Base-by-base conservation (phyloP, 2,113 vertebrate species). In the Rattus rattus region DNA sequence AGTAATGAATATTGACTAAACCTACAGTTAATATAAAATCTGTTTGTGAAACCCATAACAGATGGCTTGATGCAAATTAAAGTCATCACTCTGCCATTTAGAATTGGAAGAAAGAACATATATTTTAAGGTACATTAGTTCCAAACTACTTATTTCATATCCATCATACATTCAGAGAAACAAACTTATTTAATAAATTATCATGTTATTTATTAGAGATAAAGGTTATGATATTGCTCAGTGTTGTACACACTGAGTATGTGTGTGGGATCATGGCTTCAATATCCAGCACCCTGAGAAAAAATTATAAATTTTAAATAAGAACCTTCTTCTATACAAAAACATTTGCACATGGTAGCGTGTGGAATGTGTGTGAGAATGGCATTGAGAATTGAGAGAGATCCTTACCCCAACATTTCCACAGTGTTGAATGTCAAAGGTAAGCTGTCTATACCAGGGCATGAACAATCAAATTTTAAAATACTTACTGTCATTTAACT, bases 21-120 rank as follows among this genome's bases (percentile, higher is more conserved):
- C 4, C 30, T 92, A 87, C 10, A 95, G 19, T 81, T 93, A 67
- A 67, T 92, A 83, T 84, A 75, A 88, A 97, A 97, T 92, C 79
- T 94, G 83, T 90, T 97, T 56, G 3, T 81, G 63, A 92, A 94
- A 89, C 13, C 63, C 28, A 30, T 91, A 90, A 77, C 63, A 92
- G 81, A 97, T 76, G 56, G 36, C 30, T 94, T 75, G 84, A 93
- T 91, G 33, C 84, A 95, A 97, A 97, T 97, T 92, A 94, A 94
- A 96, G 43, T 13, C 36, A 80, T 94, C 3, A 43, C 43, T 93
- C 24, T 85, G 20, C 72, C n/a, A 92, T 94, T 97, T 96, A 89
- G 52, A 92, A 33, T 65, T 91, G 67, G 59, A 75, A 73, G n/a
- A 65, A 94, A 92, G 94, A 7, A 43, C 30, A 49, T 75, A 79